These are phyloP conservation scores for Smutsia gigantea DNA, from an alignment of 2,797 vertebrate species.

Conservation along the genomic window DNA sequence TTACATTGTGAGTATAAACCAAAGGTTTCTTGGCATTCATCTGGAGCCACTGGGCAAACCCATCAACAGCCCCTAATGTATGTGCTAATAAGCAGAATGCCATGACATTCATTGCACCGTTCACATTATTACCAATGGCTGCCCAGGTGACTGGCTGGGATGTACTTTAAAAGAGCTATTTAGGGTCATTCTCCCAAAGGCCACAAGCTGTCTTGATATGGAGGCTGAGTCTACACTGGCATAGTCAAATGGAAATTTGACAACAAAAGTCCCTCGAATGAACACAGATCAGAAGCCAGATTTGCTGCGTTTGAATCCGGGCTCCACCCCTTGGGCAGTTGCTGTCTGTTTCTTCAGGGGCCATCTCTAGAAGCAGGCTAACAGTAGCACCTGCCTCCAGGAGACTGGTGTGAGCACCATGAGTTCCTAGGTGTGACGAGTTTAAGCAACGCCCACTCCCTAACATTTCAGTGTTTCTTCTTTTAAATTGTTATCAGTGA, in stretches of 20 bases:
- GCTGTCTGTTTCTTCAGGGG: background rate
- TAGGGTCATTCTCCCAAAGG: background rate
- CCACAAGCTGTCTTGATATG: background rate
- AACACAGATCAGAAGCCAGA: background rate
- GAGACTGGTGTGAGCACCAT: background rate
- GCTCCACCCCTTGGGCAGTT: background rate
- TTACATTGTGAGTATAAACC: background rate
- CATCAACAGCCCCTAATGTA: background rate
- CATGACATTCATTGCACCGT: background rate
- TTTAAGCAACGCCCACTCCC: background rate
- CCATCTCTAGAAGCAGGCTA: background rate
- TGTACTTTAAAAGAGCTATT: conserved; percentile 59
- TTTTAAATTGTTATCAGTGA: background rate
- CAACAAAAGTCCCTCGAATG: background rate
- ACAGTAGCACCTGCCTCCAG: background rate
- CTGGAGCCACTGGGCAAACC: background rate
- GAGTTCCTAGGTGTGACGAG: background rate
- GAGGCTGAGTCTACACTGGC: background rate
- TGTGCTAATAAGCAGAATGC: background rate
- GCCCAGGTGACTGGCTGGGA: background rate
- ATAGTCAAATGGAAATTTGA: background rate
- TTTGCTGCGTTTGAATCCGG: background rate
- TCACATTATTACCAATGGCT: conserved; percentile 23
- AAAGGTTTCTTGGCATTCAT: background rate
- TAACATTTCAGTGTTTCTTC: background rate